phyloP scores from a whole-genome alignment of 1,140 invertebrate genomes.

The Trichonephila clavipes region DNA sequence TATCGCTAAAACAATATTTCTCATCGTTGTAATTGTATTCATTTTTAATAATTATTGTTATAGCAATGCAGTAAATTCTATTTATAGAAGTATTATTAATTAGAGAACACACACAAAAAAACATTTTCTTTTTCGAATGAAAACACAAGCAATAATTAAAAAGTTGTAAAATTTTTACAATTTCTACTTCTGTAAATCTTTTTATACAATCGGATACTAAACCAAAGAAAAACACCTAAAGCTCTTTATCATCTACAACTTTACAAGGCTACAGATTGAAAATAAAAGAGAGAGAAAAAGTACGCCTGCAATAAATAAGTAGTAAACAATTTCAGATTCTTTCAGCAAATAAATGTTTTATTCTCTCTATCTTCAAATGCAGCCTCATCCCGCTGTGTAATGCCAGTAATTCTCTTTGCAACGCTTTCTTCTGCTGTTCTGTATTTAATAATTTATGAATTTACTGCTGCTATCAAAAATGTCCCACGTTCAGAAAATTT shows the following conservation, averaged over 20 bases:
- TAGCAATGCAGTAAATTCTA: no score
- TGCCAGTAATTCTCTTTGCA: not conserved
- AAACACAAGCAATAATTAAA: no score
- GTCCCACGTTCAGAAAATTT: constrained; percentile 17
- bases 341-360: not conserved
- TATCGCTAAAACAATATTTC: no score
- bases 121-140: no score
- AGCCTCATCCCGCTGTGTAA: not conserved
- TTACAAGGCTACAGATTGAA: not conserved
- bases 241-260: not conserved
- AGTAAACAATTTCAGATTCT: not conserved
- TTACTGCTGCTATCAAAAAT: constrained; percentile 23
- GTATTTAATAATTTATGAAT: constrained; percentile 25
- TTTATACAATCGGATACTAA: not conserved
- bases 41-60: no score
- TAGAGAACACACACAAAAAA: no score
- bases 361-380: not conserved
- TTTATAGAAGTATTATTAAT: no score
- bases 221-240: not conserved
- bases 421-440: not conserved
- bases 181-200: no score
- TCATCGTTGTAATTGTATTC: no score
- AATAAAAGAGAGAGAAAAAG: not conserved
- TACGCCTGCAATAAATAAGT: not conserved
- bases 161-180: no score